Evolutionary conservation across 2,888 invertebrate species (phyloP).

Genomic region (Priocnemis perturbator): DNA sequence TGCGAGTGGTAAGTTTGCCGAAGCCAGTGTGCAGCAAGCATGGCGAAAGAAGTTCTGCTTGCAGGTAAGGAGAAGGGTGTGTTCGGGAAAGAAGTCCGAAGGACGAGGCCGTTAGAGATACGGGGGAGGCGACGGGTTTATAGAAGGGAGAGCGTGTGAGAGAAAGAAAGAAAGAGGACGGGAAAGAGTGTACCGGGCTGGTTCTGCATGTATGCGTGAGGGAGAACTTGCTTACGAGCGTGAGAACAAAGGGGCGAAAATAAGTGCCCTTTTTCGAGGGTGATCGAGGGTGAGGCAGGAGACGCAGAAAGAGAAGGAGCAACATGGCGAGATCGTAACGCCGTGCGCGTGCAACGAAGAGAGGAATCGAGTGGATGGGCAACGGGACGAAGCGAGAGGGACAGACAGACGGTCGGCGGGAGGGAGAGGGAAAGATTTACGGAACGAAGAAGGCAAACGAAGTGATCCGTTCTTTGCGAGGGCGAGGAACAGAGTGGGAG

Average conservation of each 20-base stretch:
- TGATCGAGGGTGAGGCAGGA: constrained; percentile 53
- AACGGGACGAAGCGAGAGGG: constrained; percentile 31
- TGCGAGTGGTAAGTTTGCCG: background rate
- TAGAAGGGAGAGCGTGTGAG: constrained; percentile 16
- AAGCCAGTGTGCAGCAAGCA: too few species aligned
- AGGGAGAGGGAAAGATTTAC: constrained; percentile 21
- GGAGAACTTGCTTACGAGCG: constrained; percentile 47
- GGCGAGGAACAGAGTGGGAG: constrained; percentile 24
- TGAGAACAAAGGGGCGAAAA: constrained; percentile 67
- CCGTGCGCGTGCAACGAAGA: background rate
- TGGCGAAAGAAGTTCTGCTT: constrained; percentile 14
- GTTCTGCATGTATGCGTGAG: background rate
- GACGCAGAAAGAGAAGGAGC: constrained; percentile 41
- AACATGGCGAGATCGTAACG: background rate
- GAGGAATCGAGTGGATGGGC: constrained; percentile 1
- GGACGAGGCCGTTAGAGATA: constrained; percentile 37
- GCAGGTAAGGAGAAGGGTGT: constrained; percentile 42
- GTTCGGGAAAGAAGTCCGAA: constrained; percentile 45
- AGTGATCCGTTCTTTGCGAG: constrained; percentile 11
- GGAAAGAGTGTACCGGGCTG: background rate
- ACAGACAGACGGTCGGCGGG: constrained; percentile 28
- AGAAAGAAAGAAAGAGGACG: constrained; percentile 34
- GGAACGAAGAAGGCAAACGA: constrained; percentile 3
- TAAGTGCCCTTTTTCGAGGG: constrained; percentile 62
- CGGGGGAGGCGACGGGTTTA: constrained; percentile 26